phyloP scores from a whole-genome alignment of 2,888 invertebrate genomes.

The Polydrusus tereticollis region DNA sequence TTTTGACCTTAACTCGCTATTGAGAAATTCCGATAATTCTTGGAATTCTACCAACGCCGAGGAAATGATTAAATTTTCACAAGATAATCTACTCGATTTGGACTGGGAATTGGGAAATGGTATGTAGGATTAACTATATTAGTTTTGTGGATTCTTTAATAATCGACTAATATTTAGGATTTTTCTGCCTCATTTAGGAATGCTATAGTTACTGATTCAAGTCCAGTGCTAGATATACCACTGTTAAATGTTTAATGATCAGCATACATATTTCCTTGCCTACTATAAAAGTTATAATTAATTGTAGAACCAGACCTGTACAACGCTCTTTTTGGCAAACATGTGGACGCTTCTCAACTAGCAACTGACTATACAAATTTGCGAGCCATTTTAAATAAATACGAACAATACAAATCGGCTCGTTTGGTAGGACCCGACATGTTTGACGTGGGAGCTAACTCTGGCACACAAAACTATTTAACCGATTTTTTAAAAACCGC shows the following conservation, averaged over 20 bases:
- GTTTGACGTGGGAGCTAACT: constrained; percentile 71
- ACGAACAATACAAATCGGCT: constrained; percentile 69
- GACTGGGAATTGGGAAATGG: constrained; percentile 80
- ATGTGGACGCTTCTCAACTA: constrained; percentile 70
- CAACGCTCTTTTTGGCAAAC: constrained; percentile 39
- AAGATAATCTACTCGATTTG: constrained; percentile 65
- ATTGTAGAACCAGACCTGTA: constrained; percentile 38
- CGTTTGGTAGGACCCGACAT: constrained; percentile 78
- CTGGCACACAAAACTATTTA: constrained; percentile 65
- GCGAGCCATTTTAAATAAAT: constrained; percentile 69
- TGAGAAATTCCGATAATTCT: constrained; percentile 59
- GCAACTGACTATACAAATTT: constrained; percentile 74
- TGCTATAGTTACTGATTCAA: too few relatives aligned
- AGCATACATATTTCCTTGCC: background rate
- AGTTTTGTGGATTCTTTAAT: too few relatives aligned
- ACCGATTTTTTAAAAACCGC: constrained; percentile 70
- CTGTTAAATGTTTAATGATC: background rate
- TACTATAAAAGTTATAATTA: background rate
- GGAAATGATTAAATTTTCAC: constrained; percentile 71
- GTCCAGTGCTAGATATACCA: background rate
- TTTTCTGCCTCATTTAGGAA: too few relatives aligned
- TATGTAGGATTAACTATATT: constrained; percentile 52
- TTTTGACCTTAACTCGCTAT: constrained; percentile 31
- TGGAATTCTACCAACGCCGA: constrained; percentile 79
- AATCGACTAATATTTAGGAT: too few relatives aligned